Evolutionary conservation across 2,113 vertebrate species (phyloP), one percentile per base, ranked within the genome.

Genomic region (Cyprinodon variegatus): DNA sequence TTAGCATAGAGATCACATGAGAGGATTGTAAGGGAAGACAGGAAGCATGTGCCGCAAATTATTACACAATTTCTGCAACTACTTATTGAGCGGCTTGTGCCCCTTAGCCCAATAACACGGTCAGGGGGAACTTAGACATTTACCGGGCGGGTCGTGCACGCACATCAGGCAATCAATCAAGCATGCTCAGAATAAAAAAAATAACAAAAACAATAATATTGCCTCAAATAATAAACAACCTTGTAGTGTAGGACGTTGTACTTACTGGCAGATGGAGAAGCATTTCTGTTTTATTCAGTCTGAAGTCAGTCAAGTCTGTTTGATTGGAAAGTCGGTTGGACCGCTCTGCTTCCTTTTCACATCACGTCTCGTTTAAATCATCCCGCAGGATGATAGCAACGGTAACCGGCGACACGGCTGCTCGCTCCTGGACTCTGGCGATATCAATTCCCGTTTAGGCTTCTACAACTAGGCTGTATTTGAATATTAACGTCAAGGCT

Each of bases 211-310:
- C 50, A 57, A 20, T 14, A 57, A 57, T 57, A 57, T 17, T 57
- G n/a, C 29, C 38, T 1, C 6, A 65, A 62, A 1, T n/a, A 61
- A 8, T 39, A 15, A 11, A 7, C 29, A 29, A 29, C 22, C 70
- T 20, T 71, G 66, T 63, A 50, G 37, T 53, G 57, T 39, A 53
- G 3, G 36, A 48, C 14, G 41, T 29, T 38, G 61, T 70, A 94
- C 92, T 93, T 87, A 95, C 94, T 75, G 82, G 79, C 67, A 88
- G 82, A 83, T 68, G 78, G 72, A 72, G 64, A 77, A 81, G 79
- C 90, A 91, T 91, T 78, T 68, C 81, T 82, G 76, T 72, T 61
- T 64, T 65, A 76, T 70, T n/a, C 64, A 38, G 79, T 78, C 67
- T 71, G 67, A 70, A 77, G 81, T 84, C 83, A 68, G 71, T 69